Evolutionary conservation across 2,888 invertebrate species (phyloP), one percentile per base, ranked within the genome.

Genomic region (Argyra leucocephala): DNA sequence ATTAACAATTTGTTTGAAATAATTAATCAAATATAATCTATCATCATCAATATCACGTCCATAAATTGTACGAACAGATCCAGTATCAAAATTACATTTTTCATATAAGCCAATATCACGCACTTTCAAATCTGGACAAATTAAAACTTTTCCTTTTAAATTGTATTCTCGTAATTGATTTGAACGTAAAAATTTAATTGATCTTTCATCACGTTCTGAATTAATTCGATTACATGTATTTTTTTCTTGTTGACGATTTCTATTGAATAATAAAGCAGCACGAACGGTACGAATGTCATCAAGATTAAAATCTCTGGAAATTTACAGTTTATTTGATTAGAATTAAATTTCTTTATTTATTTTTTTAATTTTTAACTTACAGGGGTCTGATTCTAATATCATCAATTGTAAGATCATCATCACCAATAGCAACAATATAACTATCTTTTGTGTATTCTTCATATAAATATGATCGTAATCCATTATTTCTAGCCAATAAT

Each of bases 81-180:
- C 48, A 48, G 48, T 48, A n/a, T 48, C 48, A 48, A 48, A 48
- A 48, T 48, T 48, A n/a, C 48, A 48, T 48, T 48, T 48, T 18
- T 48, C 48, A 48, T 48, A 48, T 12, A n/a, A 48, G 5, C 18
- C n/a, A 18, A 48, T 18, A 18, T 15, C 48, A n/a, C 18, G n/a
- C 2, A 48, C 18, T 48, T 48, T n/a, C 18, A 48, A 48, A n/a
- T 15, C n/a, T 15, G 48, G 48, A 48, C 48, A 48, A 48, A 48
- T 48, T n/a, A 48, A 48, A 48, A 48, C 48, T n/a, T 48, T 48
- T 18, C 48, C 48, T 5, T n/a, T 48, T 48, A 48, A 48, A 48
- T 48, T 18, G 18, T 48, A 48, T 12, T 48, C 48, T 18, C 18
- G 12, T 15, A 48, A 12, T 48, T 48, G 48, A 48, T 48, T 48